Conservation (phyloP, 2,113 vertebrate genomes). For the Tautogolabrus adspersus region DNA sequence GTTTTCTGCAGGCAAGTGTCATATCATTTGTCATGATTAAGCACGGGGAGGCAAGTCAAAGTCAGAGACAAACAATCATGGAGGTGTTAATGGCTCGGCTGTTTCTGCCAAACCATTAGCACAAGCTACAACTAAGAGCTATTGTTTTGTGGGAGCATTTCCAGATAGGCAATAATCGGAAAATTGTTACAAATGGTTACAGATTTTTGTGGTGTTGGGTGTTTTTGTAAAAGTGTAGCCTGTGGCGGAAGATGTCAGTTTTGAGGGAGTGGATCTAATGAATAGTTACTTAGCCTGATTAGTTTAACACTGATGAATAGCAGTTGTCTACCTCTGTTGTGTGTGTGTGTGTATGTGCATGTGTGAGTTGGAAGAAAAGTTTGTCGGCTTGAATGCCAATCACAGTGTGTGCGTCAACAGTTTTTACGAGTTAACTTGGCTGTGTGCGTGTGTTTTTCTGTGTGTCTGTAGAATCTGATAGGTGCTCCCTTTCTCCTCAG, state of each 20-base stretch:
- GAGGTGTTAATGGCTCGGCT: slow-evolving; percentile 52
- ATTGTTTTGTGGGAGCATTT: slow-evolving; percentile 41
- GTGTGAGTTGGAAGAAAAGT: slow-evolving; percentile 43
- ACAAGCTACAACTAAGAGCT: slow-evolving; percentile 14
- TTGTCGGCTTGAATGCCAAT: slow-evolving; percentile 50
- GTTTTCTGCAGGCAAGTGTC: slow-evolving; percentile 63
- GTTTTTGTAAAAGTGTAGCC: slow-evolving; percentile 33
- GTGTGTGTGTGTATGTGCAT: slow-evolving; percentile 12
- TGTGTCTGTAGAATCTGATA: slow-evolving; percentile 65
- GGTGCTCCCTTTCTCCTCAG: slow-evolving; percentile 63
- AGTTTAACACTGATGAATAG: slow-evolving; percentile 45
- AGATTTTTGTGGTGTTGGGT: slow-evolving; percentile 25
- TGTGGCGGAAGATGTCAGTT: slow-evolving; percentile 15
- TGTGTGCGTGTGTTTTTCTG: slow-evolving; percentile 5
- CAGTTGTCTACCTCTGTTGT: slow-evolving; percentile 7
- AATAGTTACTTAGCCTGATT: slow-evolving; percentile 44
- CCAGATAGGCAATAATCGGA: slow-evolving; percentile 39
- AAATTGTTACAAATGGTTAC: slow-evolving; percentile 46
- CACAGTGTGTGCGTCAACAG: slow-evolving; percentile 40
- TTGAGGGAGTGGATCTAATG: slow-evolving; percentile 23
- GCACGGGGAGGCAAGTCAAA: slow-evolving; percentile 61
- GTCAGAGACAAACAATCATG: slow-evolving; percentile 65
- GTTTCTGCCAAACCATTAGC: slow-evolving; percentile 46
- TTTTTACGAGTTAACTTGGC: slow-evolving; percentile 43
- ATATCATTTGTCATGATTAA: slow-evolving; percentile 75